These are phyloP conservation scores for Tragelaphus strepsiceros DNA, from an alignment of 2,113 vertebrate genomes.

Conservation along the genomic window DNA sequence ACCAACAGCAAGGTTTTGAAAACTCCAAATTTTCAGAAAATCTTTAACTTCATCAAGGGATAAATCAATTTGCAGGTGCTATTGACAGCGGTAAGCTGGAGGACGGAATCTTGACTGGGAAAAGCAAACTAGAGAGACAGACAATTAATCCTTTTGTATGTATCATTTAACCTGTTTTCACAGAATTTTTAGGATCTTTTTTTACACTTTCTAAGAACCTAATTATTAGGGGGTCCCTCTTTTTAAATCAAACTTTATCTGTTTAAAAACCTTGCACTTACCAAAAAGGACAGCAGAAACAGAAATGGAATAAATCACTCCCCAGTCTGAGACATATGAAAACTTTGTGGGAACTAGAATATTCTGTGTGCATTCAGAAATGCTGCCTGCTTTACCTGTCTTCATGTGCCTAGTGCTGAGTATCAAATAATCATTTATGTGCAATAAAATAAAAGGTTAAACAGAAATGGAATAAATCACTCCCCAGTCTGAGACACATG, in stretches of 20 bases:
- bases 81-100: slow-evolving; percentile 75
- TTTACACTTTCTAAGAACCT: not conserved
- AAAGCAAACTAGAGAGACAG: slow-evolving; percentile 71
- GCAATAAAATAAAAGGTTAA: slow-evolving; percentile 30
- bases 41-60: slow-evolving; percentile 79
- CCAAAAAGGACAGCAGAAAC: not conserved
- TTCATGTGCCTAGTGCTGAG: not conserved
- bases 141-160: slow-evolving; percentile 21
- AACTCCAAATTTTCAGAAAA: slow-evolving; percentile 75
- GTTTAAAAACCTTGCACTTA: not conserved
- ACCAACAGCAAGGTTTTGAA: slow-evolving; percentile 57
- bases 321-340: not conserved
- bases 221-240: not conserved
- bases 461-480: not conserved
- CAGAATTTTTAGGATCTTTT: slow-evolving; percentile 1
- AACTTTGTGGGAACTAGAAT: not conserved
- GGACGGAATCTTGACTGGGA: slow-evolving; percentile 74
- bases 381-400: not conserved
- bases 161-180: slow-evolving; percentile 32
- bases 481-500: not conserved
- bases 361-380: not conserved
- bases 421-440: slow-evolving; percentile 32
- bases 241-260: slow-evolving; percentile 16
- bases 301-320: not conserved
- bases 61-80: slow-evolving; percentile 80